Conservation (phyloP, 2,888 invertebrate genomes). For the Dicranocentrus wangi region DNA sequence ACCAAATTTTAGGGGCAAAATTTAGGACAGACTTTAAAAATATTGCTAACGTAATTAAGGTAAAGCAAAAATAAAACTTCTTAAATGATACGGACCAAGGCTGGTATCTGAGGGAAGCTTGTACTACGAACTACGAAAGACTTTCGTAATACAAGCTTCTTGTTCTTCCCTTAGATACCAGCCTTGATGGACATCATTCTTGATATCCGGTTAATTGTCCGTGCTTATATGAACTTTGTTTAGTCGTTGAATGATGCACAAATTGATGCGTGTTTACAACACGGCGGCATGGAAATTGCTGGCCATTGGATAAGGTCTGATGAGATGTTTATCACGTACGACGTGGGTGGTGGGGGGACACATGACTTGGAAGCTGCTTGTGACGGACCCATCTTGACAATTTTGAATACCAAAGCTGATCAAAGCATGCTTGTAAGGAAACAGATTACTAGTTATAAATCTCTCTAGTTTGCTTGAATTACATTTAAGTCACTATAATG, state of each 20-base stretch:
- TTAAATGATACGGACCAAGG: not conserved
- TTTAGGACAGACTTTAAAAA: conserved; percentile 93
- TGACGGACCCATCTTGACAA: conserved; percentile 76
- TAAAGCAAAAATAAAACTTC: too few species aligned
- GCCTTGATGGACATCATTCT: too few species aligned
- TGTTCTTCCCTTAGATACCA: too few species aligned
- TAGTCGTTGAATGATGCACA: conserved; percentile 83
- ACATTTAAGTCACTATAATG: too few species aligned
- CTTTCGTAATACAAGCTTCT: conserved; percentile 7
- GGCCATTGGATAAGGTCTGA: conserved; percentile 80
- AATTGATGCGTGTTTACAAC: conserved; percentile 83
- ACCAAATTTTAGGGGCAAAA: conserved; percentile 90
- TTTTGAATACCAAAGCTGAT: conserved; percentile 89
- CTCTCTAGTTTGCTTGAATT: too few species aligned
- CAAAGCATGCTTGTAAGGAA: conserved; percentile 87
- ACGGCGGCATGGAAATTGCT: conserved; percentile 83
- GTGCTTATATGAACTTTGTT: too few species aligned
- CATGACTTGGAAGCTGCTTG: conserved; percentile 69
- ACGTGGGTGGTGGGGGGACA: conserved; percentile 72
- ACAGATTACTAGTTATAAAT: too few species aligned
- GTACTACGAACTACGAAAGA: conserved; percentile 11
- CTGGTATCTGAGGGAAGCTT: not conserved
- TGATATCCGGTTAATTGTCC: too few species aligned
- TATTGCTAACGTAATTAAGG: conserved; percentile 87
- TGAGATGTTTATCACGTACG: conserved; percentile 76